Evolutionary conservation across 1,140 invertebrate genomes (phyloP), one percentile per base, ranked within the genome.

Genomic region (Lordiphosa mommai): DNA sequence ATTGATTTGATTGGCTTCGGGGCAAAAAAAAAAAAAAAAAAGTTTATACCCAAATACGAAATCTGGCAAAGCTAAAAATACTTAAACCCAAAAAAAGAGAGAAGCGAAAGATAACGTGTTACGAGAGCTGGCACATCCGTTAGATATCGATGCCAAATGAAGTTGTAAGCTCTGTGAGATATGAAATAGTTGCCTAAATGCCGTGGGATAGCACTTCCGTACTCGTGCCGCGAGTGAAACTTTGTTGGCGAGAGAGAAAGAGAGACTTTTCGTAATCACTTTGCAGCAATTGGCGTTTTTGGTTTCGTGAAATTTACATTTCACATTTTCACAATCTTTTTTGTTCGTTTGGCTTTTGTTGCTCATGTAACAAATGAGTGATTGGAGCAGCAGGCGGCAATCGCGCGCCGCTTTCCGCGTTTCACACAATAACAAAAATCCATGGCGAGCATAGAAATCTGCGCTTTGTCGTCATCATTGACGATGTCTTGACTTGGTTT

Each of bases 191-290:
- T 61, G 53, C 58, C 56, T 65, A 59, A 57, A 60, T 61, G 77
- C 79, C 64, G 77, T 82, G 77, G 72, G 79, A 84, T 84, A 84
- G 27, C 40, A 85, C 77, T 84, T 84, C 77, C 77, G 79, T 60
- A 85, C 68, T 84, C 72, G 72, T 77, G 79, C 68, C 72, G 13
- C 51, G 73, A 63, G 77, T 70, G 72, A 72, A 65, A 72, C 67
- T 72, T 63, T 56, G 32, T 13, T 14, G 40, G 9, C 27, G 36
- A 52, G 14, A 33, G 30, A 23, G 27, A 38, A 36, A 41, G 57
- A 61, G 56, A 61, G 49, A 59, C 82, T 72, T 82, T 77, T 84
- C 79, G 77, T 84, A 85, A 85, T 85, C 76, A 82, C 71, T 76
- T 82, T 71, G 76, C 61, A 71, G 74, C 74, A 80, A 80, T 80